Base-by-base conservation (phyloP, 2,797 vertebrate species). In the Phrynocephalus vlangalii region DNA sequence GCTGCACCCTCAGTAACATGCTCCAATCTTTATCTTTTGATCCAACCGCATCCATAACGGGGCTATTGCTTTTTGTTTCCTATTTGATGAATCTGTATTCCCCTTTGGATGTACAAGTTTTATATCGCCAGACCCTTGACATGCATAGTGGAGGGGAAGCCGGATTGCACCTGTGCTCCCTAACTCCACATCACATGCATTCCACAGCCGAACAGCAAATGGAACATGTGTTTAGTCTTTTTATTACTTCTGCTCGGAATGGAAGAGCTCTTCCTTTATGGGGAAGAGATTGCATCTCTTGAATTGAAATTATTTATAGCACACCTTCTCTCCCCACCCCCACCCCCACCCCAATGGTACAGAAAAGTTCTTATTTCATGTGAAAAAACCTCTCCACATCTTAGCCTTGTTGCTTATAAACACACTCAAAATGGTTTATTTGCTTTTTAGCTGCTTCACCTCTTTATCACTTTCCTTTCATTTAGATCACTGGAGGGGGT, bases 401-500 rank as follows among this genome's bases (percentile, higher is more conserved):
- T 79, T 50, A 89, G 26, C 80, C 24, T 2, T 56, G 18, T 73
- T 30, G 71, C 93, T 86, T 67, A 0, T 1, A 90, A 92, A 92
- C 84, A 91, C 60, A 72, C 50, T 33, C 18, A 1, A 63, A 63
- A 63, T 87, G 90, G 92, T 88, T 38, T 18, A 26, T 71, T 30
- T 83, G 20, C 30, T 72, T 52, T 60, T 56, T 33, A 63, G 70
- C 63, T 88, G 8, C 87, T 90, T 66, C 79, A 8, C 77, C 52
- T 86, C 84, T 79, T 85, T 87, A 73, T 10, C 1, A 72, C 20
- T 38, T 86, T 79, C 60, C 85, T 79, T 90, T 63, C 5, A 22
- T 81, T 87, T 87, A 28, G 87, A 79, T 77, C 73, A 77, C 79
- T 92, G 79, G 16, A 78, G 88, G 84, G 88, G 91, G 92, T 92